A percentile compares a stretch with the other conserved stretches of the same genome.
Conservation (phyloP, 2,113 vertebrate genomes). For the Dipodomys stephensi region DNA sequence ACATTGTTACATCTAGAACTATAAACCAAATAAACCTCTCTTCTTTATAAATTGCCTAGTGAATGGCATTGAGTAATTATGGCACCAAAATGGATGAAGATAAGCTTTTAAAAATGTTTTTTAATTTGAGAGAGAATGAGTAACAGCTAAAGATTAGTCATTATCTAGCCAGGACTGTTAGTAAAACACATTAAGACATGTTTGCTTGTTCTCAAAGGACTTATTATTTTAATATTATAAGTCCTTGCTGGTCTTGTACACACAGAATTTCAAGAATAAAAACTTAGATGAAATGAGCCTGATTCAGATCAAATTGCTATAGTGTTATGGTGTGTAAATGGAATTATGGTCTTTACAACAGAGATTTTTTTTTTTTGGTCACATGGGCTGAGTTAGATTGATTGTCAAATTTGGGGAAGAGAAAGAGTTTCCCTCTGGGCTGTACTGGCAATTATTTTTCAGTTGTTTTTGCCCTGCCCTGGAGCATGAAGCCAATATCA, state of each 20-base stretch:
- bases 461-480: constrained; percentile 79
- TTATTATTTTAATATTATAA: neutral
- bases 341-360: constrained; percentile 45
- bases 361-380: constrained; percentile 59
- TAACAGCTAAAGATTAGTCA: neutral
- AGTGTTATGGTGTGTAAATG: constrained; percentile 56
- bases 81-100: neutral
- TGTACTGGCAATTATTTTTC: constrained; percentile 75
- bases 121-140: neutral
- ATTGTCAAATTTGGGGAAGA: constrained; percentile 74
- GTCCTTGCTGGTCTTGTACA: constrained; percentile 17
- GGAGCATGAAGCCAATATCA: constrained; percentile 72
- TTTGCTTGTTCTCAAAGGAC: neutral
- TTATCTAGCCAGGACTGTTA: neutral
- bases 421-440: constrained; percentile 78
- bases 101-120: neutral
- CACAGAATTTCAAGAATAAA: constrained; percentile 44
- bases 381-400: constrained; percentile 68
- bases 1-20: neutral
- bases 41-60: neutral
- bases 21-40: neutral
- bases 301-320: constrained; percentile 34
- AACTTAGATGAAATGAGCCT: neutral
- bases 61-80: neutral
- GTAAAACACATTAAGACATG: neutral